phyloP scores from a whole-genome alignment of 2,797 vertebrate species.

The Chloroceryle amazona region DNA sequence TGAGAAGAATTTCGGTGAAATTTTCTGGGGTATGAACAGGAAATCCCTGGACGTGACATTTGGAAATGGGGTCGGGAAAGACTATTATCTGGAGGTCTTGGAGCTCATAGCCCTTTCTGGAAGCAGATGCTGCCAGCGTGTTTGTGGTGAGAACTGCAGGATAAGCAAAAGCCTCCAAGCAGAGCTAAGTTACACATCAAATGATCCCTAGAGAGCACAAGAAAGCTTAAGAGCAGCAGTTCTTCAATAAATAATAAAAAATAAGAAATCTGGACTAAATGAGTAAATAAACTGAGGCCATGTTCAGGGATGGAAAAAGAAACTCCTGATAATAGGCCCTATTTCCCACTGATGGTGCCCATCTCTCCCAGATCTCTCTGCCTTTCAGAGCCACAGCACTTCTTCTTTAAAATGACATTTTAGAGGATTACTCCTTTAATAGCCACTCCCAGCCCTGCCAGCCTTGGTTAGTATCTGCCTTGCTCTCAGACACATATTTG shows the following conservation, averaged over 20 bases:
- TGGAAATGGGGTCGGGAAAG: not conserved
- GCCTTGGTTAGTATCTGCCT: not conserved
- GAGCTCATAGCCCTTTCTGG: not conserved
- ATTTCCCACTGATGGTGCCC: not conserved
- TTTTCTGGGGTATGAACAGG: not conserved
- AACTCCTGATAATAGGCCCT: not conserved
- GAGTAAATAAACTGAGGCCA: not conserved
- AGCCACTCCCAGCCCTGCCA: not conserved
- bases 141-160: not conserved
- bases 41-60: not conserved
- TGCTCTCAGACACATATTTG: not conserved
- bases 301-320: not conserved
- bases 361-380: not conserved
- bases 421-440: not conserved
- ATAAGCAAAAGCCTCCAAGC: not conserved
- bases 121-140: not conserved
- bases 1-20: not conserved
- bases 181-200: not conserved
- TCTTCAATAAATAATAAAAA: not conserved
- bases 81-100: not conserved
- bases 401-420: not conserved
- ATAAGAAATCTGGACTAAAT: not conserved
- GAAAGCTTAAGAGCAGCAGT: not conserved
- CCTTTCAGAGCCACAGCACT: not conserved
- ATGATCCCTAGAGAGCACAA: not conserved